Conservation (phyloP, 2,888 invertebrate species). For the Brachyptera risi region DNA sequence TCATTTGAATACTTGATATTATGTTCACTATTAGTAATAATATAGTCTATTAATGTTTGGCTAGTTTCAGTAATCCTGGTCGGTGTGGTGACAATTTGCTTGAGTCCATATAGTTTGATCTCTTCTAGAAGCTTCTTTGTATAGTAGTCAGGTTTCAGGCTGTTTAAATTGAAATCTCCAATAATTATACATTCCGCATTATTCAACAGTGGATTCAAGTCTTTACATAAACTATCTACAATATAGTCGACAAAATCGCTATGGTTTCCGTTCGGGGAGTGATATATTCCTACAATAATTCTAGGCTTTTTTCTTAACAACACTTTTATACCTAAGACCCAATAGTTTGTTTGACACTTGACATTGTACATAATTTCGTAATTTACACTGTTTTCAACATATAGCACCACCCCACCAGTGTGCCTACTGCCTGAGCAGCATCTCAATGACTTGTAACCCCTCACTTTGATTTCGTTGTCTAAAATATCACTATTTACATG, state of each 20-base stretch:
- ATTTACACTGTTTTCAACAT: slow-evolving; percentile 24
- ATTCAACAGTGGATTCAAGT: not conserved
- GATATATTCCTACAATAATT: not conserved
- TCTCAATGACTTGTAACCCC: slow-evolving; percentile 25
- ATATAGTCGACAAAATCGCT: not conserved
- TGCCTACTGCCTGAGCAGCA: slow-evolving; percentile 28
- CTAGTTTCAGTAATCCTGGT: not conserved
- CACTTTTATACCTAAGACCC: not conserved
- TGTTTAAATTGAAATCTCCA: not conserved
- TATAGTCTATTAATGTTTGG: not conserved
- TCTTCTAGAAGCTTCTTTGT: not conserved
- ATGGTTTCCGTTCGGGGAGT: slow-evolving; percentile 1
- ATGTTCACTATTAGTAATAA: not conserved
- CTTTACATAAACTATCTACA: not conserved
- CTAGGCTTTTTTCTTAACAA: not conserved
- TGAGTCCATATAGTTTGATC: not conserved
- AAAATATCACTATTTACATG: slow-evolving; percentile 22
- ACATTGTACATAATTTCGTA: not conserved
- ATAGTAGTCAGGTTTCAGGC: not conserved
- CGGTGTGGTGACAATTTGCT: not conserved
- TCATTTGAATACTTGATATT: not conserved
- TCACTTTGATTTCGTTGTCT: slow-evolving; percentile 26
- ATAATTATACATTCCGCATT: not conserved
- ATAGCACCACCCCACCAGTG: slow-evolving; percentile 29
- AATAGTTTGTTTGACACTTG: not conserved